Evolutionary conservation across 2,113 vertebrate species (phyloP).

Genomic region (Fregata magnificens): DNA sequence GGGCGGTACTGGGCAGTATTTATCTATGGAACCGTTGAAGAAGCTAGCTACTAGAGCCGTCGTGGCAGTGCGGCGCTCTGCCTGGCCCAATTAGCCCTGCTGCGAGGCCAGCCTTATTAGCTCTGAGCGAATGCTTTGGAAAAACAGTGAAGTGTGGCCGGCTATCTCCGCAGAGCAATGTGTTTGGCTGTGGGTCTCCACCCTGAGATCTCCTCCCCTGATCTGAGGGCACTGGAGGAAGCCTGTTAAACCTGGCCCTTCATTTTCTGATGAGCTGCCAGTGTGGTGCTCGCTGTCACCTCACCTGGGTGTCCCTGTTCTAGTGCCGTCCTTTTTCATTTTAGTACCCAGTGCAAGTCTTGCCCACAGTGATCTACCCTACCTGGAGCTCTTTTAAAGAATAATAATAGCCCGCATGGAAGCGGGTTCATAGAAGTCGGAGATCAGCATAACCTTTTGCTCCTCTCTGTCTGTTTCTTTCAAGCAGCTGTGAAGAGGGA

Average conservation of each 20-base stretch:
- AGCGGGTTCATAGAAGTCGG: background rate
- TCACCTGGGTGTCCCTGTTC: background rate
- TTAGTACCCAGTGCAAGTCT: background rate
- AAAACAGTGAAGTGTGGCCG: background rate
- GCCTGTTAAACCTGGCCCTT: background rate
- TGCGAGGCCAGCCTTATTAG: background rate
- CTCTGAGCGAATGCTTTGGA: background rate
- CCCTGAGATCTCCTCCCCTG: background rate
- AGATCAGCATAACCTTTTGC: background rate
- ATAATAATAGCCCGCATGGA: background rate
- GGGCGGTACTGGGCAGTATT: background rate
- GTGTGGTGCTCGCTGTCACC: background rate
- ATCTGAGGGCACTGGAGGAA: background rate
- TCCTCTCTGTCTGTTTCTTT: background rate
- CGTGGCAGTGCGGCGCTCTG: accelerated
- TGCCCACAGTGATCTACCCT: background rate
- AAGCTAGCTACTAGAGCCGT: background rate
- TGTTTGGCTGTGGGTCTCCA: background rate
- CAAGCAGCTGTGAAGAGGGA: background rate
- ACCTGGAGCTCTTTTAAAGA: background rate
- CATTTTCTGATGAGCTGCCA: background rate
- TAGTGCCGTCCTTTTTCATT: background rate
- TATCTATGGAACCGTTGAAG: background rate
- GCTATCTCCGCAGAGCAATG: background rate
- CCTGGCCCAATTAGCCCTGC: background rate